Percentiles rank a stretch among this genome's conserved stretches.
Evolutionary conservation across 1,140 invertebrate species (phyloP).

Genomic region (Lamellibrachia luymesi): DNA sequence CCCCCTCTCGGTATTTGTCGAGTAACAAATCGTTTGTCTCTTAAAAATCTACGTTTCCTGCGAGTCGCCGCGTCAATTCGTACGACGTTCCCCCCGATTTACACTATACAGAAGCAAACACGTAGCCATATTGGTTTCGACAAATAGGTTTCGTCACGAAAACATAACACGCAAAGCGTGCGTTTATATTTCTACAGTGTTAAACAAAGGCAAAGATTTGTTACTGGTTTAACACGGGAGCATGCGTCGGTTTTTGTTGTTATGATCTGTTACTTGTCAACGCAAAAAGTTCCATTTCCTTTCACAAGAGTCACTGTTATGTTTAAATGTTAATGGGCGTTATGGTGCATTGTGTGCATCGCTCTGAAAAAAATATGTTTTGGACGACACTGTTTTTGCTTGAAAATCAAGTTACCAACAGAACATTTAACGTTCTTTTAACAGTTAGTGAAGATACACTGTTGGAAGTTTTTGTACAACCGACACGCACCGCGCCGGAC

Average conservation of each 20-base stretch:
- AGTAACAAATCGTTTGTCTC: neutral
- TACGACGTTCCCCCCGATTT: neutral
- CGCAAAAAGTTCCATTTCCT: neutral
- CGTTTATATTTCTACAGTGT: neutral
- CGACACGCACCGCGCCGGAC: too few species aligned
- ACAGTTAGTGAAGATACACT: neutral
- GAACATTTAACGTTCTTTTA: neutral
- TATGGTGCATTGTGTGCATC: neutral
- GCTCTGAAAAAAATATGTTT: neutral
- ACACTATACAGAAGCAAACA: neutral
- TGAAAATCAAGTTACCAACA: neutral
- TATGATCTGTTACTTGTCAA: neutral
- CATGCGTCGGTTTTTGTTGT: neutral
- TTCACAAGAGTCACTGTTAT: neutral
- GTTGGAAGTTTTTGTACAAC: neutral
- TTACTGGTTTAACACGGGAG: neutral
- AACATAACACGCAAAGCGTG: neutral
- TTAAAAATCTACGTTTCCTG: neutral
- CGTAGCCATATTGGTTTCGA: neutral
- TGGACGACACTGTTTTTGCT: neutral
- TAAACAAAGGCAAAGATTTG: neutral
- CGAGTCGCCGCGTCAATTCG: neutral
- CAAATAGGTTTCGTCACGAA: neutral
- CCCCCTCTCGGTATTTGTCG: neutral
- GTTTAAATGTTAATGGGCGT: neutral